These are phyloP conservation scores for Heptranchias perlo DNA, from an alignment of 2,113 vertebrate genomes.

Conservation along the genomic window DNA sequence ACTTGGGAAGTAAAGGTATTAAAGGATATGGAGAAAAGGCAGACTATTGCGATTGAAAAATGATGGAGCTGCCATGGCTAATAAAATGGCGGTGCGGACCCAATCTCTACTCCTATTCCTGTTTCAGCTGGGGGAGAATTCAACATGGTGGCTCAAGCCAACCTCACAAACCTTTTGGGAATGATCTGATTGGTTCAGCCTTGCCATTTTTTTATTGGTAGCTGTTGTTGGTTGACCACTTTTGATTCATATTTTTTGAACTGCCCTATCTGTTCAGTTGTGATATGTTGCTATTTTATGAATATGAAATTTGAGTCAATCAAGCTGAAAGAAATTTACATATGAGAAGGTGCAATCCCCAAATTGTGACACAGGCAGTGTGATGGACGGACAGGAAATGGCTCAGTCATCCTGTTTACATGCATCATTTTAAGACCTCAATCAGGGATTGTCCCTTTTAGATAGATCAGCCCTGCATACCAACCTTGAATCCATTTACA, in stretches of 20 bases:
- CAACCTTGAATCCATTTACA: not conserved
- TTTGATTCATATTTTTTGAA: not conserved
- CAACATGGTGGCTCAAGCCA: too few relatives aligned
- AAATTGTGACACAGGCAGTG: not conserved
- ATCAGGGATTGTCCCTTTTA: not conserved
- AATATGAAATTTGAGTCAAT: not conserved
- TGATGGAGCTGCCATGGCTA: too few relatives aligned
- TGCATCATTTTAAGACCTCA: not conserved
- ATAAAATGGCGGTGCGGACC: too few relatives aligned
- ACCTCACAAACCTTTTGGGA: not conserved
- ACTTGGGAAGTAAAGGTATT: too few relatives aligned
- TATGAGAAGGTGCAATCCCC: not conserved
- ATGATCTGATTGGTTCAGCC: not conserved
- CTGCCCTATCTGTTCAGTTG: not conserved
- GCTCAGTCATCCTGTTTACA: not conserved
- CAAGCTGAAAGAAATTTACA: not conserved
- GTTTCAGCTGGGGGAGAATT: too few relatives aligned
- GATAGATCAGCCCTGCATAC: not conserved
- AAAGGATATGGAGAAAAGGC: too few relatives aligned
- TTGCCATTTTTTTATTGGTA: not conserved
- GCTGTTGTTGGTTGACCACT: not conserved
- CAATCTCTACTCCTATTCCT: too few relatives aligned
- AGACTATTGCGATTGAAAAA: too few relatives aligned
- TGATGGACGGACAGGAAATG: not conserved
- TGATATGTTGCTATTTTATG: not conserved